These are phyloP conservation scores for Fukomys damarensis DNA, from an alignment of 2,113 vertebrate genomes.

Conservation along the genomic window DNA sequence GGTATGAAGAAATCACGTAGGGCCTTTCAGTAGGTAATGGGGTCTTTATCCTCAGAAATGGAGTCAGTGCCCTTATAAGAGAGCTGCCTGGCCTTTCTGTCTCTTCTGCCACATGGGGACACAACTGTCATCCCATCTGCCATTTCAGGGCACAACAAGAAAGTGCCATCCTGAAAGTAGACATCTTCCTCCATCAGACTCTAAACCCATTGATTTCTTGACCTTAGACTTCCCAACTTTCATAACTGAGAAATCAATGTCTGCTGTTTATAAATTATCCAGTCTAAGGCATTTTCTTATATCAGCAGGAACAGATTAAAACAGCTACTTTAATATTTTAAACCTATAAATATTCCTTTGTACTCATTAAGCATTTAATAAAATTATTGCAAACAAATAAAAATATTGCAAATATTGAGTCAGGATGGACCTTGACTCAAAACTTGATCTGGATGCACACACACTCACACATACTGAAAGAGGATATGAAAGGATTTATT, in stretches of 20 bases:
- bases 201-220: not conserved
- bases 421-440: not conserved
- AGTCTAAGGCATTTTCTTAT: not conserved
- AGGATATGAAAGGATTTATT: not conserved
- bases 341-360: not conserved
- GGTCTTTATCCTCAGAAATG: not conserved
- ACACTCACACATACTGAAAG: not conserved
- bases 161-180: not conserved
- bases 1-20: not conserved
- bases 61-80: not conserved
- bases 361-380: conserved; percentile 19
- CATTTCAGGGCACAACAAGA: not conserved
- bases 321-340: not conserved
- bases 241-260: not conserved
- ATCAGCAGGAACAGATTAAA: not conserved
- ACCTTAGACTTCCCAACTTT: not conserved
- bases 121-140: not conserved
- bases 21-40: not conserved
- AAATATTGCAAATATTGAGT: not conserved
- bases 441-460: not conserved
- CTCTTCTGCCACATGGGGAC: not conserved
- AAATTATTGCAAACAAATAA: not conserved
- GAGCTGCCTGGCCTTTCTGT: not conserved
- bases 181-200: not conserved
- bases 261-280: not conserved